These are phyloP conservation scores for Perca schrenkii DNA, from an alignment of 2,113 vertebrate genomes.

Conservation along the genomic window DNA sequence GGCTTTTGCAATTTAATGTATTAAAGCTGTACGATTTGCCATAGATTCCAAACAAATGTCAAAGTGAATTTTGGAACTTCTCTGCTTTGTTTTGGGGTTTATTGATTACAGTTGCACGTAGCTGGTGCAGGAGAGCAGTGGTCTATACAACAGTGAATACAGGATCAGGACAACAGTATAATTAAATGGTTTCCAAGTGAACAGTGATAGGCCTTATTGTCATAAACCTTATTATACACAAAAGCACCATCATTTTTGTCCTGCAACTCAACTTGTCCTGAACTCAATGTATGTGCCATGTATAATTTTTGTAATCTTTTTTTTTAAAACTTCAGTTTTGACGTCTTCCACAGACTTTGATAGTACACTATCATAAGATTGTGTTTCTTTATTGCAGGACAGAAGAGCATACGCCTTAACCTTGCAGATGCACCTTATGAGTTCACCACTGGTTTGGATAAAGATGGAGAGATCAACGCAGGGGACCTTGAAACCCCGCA, in stretches of 20 bases:
- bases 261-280: background rate
- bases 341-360: background rate
- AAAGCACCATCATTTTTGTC: background rate
- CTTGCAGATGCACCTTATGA: constrained; percentile 92
- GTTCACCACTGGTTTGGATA: constrained; percentile 88
- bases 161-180: background rate
- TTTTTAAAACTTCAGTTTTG: background rate
- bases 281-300: background rate
- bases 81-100: background rate
- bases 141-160: background rate
- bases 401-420: constrained; percentile 94
- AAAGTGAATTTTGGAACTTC: background rate
- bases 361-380: constrained; percentile 14
- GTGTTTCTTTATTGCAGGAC: constrained; percentile 82
- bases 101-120: background rate
- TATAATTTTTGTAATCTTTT: background rate
- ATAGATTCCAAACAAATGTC: background rate
- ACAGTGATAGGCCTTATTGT: background rate
- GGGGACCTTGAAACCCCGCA: constrained; percentile 72
- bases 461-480: constrained; percentile 89
- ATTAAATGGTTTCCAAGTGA: background rate
- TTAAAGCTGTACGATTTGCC: background rate
- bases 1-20: constrained; percentile 3
- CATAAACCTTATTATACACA: background rate
- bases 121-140: background rate